Base-by-base conservation (phyloP, 1,140 invertebrate genomes). In the Portunus trituberculatus region DNA sequence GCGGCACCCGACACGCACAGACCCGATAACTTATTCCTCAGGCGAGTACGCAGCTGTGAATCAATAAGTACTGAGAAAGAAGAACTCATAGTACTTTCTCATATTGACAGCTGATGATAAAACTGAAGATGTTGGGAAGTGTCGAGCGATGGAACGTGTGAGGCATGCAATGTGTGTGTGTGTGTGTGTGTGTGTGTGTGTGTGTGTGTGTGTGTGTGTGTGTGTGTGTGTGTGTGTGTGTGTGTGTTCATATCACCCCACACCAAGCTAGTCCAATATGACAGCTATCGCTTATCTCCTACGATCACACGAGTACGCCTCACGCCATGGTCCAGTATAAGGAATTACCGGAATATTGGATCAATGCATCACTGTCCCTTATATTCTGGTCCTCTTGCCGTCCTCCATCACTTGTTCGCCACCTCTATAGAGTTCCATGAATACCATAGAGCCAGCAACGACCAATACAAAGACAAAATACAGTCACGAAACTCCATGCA, bases 151-250 rank as follows among this genome's bases (percentile, higher is more conserved):
- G 67, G 67, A 76, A n/a, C 31, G 39, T 89, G 87, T 89, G 39
- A 39, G 39, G 39, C 39, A 39, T 39, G 39, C 39, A 39, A 14
- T 59, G 52, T 59, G 86, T 87, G 86, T 87, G 86, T 87, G 86
- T 88, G 86, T 88, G 86, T 88, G 86, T 88, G 86, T 88, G 86
- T 88, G 28, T 88, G 86, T 88, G 86, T 88, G 86, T 32, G 86
- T 88, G 86, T 25, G 86, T 88, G 86, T 32, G 86, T 88, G 86
- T 32, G 86, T 88, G 86, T 88, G 28, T 88, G 86, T 88, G 86
- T 45, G 86, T 88, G 86, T 88, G 86, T 88, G 86, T 89, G 87
- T 89, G 87, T 89, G 39, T 89, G 39, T 89, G 87, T 89, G 87
- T 59, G 52, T 59, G 52, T 59, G 52, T 59, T 59, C 16, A 12